phyloP scores from a whole-genome alignment of 2,113 vertebrate species.

The Merops nubicus region DNA sequence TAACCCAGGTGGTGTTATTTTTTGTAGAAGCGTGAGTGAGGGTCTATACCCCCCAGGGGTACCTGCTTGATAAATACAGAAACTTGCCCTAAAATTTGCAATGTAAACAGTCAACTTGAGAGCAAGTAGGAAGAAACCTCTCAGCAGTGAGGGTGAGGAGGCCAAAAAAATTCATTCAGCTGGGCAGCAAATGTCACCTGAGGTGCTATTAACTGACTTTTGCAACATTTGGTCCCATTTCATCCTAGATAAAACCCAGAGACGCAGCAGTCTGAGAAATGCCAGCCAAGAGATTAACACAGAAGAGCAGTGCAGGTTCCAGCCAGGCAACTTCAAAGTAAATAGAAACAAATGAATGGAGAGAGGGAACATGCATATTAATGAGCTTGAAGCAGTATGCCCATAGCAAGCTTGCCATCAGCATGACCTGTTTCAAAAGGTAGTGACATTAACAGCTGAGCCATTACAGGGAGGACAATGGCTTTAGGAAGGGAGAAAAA shows the following conservation, averaged over 20 bases:
- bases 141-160: not conserved
- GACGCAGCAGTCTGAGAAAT: slow-evolving; percentile 5
- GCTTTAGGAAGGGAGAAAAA: not conserved
- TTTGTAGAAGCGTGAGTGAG: not conserved
- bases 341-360: slow-evolving; percentile 39
- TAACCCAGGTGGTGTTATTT: not conserved
- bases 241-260: not conserved
- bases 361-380: slow-evolving; percentile 44
- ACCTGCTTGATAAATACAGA: not conserved
- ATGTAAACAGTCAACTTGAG: not conserved
- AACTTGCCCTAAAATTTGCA: not conserved
- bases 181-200: slow-evolving; percentile 4
- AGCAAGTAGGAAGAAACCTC: not conserved
- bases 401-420: slow-evolving; percentile 49
- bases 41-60: not conserved
- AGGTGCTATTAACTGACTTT: slow-evolving; percentile 33
- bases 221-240: not conserved
- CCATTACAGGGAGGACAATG: not conserved
- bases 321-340: slow-evolving; percentile 53
- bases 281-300: slow-evolving; percentile 34
- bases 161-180: not conserved
- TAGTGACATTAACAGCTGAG: slow-evolving; percentile 40
- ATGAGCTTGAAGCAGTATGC: slow-evolving; percentile 27
- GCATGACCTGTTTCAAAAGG: slow-evolving; percentile 45
- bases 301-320: slow-evolving; percentile 41